Conservation (phyloP, 1,140 invertebrate species). For the Condylostylus longicornis region DNA sequence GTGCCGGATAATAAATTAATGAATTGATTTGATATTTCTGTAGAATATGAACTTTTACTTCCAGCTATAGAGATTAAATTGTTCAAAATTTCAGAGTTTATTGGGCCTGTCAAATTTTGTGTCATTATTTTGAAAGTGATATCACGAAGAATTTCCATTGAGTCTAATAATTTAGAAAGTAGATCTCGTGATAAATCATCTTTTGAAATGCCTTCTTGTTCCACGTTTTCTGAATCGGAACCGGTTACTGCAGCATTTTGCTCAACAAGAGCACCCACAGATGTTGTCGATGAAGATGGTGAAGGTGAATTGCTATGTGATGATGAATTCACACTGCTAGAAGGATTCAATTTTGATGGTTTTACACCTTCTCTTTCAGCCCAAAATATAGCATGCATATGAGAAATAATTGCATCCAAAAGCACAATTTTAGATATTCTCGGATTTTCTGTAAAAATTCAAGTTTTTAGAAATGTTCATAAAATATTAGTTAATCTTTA, state of each 20-base stretch:
- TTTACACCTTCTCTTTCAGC: slow-evolving; percentile 23
- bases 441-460: slow-evolving; percentile 14
- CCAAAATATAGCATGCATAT: slow-evolving; percentile 29
- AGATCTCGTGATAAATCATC: slow-evolving; percentile 11
- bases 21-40: slow-evolving; percentile 24
- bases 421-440: slow-evolving; percentile 23
- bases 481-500: not conserved
- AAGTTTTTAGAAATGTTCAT: not conserved
- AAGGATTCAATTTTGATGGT: slow-evolving; percentile 3
- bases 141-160: slow-evolving; percentile 17
- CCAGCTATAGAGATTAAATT: slow-evolving; percentile 26
- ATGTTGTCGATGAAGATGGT: slow-evolving; percentile 8
- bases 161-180: slow-evolving; percentile 18
- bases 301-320: not conserved
- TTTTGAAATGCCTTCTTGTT: slow-evolving; percentile 11
- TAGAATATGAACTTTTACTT: slow-evolving; percentile 22
- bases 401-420: slow-evolving; percentile 23
- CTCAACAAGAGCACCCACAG: slow-evolving; percentile 9
- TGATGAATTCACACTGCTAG: not conserved
- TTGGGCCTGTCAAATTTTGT: slow-evolving; percentile 19
- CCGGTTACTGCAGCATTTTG: slow-evolving; percentile 10
- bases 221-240: slow-evolving; percentile 12
- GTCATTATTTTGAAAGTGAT: slow-evolving; percentile 21
- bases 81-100: slow-evolving; percentile 19
- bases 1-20: slow-evolving; percentile 24